phyloP scores from a whole-genome alignment of 2,888 invertebrate species.

The Drosophila kuntzei region DNA sequence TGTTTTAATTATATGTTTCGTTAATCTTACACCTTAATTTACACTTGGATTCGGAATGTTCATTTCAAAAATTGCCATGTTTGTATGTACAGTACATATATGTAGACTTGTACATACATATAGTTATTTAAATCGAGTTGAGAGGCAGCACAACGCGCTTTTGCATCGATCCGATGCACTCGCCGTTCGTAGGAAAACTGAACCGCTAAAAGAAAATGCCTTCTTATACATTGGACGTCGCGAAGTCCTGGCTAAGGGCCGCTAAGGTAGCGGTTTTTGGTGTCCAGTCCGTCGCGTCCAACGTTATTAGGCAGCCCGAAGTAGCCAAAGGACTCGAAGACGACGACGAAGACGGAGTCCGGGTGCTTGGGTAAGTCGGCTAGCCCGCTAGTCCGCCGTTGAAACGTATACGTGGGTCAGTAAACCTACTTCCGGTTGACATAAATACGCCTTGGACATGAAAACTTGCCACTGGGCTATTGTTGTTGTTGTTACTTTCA shows the following conservation, averaged over 20 bases:
- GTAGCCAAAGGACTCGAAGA: slow-evolving; percentile 23
- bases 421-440: slow-evolving; percentile 86
- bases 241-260: slow-evolving; percentile 22
- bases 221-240: slow-evolving; percentile 63
- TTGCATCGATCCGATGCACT: slow-evolving; percentile 84
- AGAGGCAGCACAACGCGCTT: slow-evolving; percentile 66
- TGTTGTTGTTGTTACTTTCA: slow-evolving; percentile 31
- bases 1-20: slow-evolving; percentile 14
- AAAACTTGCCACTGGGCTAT: slow-evolving; percentile 81
- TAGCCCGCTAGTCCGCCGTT: slow-evolving; percentile 31
- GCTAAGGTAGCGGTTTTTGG: slow-evolving; percentile 29
- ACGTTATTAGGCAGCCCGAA: slow-evolving; percentile 46
- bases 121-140: slow-evolving; percentile 55
- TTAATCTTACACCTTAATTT: slow-evolving; percentile 17
- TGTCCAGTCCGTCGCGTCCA: slow-evolving; percentile 62
- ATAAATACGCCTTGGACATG: slow-evolving; percentile 86
- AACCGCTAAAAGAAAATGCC: slow-evolving; percentile 71
- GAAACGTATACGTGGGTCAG: slow-evolving; percentile 85
- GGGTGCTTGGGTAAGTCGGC: slow-evolving; percentile 36
- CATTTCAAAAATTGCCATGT: slow-evolving; percentile 32
- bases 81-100: slow-evolving; percentile 6
- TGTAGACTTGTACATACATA: slow-evolving; percentile 37
- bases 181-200: slow-evolving; percentile 83
- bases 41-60: slow-evolving; percentile 18
- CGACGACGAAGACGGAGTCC: background rate